phyloP scores from a whole-genome alignment of 2,888 invertebrate species.

The Pachydiplax longipennis region DNA sequence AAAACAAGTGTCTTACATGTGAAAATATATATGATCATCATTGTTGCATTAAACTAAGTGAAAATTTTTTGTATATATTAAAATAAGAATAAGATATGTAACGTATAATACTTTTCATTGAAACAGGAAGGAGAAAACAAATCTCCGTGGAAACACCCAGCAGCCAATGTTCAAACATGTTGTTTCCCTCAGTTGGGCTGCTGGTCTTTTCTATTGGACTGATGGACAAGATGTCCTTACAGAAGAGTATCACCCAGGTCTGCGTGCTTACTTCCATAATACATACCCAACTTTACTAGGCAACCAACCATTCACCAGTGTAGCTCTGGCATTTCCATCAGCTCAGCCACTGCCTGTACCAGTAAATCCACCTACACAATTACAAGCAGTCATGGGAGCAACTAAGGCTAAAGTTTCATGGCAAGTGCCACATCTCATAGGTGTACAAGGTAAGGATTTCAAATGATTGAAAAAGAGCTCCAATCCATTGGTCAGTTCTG shows the following conservation, averaged over 20 bases:
- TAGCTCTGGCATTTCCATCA: slow-evolving; percentile 69
- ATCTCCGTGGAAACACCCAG: slow-evolving; percentile 78
- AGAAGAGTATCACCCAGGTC: slow-evolving; percentile 77
- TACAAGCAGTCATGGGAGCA: slow-evolving; percentile 83
- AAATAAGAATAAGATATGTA: no score
- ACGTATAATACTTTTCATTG: not conserved
- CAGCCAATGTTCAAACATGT: slow-evolving; percentile 78
- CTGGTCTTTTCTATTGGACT: slow-evolving; percentile 86
- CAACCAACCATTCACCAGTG: slow-evolving; percentile 63
- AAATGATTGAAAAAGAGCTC: not conserved
- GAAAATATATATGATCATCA: no score
- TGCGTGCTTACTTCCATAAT: slow-evolving; percentile 79
- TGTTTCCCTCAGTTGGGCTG: slow-evolving; percentile 76
- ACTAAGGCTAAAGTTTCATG: slow-evolving; percentile 80
- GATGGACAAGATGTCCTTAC: slow-evolving; percentile 77
- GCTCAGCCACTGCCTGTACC: slow-evolving; percentile 83
- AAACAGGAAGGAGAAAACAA: slow-evolving; percentile 70
- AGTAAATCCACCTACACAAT: slow-evolving; percentile 76
- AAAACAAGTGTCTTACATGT: no score
- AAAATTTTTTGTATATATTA: no score
- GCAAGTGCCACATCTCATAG: slow-evolving; percentile 79
- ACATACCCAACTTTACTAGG: slow-evolving; percentile 66
- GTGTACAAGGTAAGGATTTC: slow-evolving; percentile 70
- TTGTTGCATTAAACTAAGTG: no score
- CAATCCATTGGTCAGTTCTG: slow-evolving; percentile 27